Percentiles rank a stretch among this genome's conserved stretches.
These are phyloP conservation scores for Pollenia griseotomentosa DNA, from an alignment of 2,888 invertebrate genomes.

Conservation along the genomic window DNA sequence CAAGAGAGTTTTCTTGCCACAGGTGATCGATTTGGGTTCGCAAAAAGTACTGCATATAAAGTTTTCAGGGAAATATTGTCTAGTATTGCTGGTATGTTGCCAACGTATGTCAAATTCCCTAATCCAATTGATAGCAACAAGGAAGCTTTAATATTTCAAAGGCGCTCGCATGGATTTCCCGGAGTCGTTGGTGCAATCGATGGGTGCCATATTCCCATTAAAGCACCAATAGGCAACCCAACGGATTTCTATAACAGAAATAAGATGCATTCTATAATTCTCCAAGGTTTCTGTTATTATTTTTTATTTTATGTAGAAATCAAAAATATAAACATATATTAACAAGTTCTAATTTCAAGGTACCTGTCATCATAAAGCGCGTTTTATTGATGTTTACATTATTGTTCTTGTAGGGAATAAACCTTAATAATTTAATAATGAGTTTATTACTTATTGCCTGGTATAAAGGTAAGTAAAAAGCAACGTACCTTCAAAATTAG, in stretches of 20 bases:
- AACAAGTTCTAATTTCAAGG: background rate
- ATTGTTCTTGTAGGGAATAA: no score
- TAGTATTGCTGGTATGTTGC: background rate
- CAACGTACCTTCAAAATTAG: no score
- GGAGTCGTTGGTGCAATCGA: conserved; percentile 6
- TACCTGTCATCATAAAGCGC: conserved; percentile 9
- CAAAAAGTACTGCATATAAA: conserved; percentile 5
- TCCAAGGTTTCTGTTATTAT: background rate
- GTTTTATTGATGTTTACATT: conserved; percentile 7
- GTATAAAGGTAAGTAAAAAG: no score
- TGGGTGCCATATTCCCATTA: conserved; percentile 16
- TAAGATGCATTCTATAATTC: conserved; percentile 5
- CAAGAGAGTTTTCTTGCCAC: background rate
- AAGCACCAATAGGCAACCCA: background rate
- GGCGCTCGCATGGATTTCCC: conserved; percentile 3
- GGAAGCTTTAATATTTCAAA: background rate
- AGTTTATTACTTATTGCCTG: no score
- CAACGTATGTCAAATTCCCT: conserved; percentile 12
- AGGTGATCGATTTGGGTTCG: conserved; percentile 20
- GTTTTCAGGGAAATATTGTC: conserved; percentile 6
- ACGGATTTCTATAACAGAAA: conserved; percentile 19
- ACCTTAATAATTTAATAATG: no score
- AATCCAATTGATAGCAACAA: background rate
- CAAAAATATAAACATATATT: background rate
- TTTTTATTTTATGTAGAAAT: background rate